phyloP scores from a whole-genome alignment of 2,797 vertebrate species.

The Clarias pachynema region DNA sequence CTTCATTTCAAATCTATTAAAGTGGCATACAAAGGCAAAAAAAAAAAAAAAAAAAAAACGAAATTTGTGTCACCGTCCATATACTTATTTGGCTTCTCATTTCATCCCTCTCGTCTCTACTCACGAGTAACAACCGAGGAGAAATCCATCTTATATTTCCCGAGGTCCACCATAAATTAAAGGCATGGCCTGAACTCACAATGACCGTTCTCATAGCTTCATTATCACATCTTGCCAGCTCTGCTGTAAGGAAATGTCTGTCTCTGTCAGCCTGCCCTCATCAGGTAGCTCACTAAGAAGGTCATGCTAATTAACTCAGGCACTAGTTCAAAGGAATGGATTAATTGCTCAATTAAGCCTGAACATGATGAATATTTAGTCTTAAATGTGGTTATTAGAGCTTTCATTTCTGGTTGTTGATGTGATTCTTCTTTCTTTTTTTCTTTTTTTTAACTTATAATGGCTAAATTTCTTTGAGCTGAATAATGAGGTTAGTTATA shows the following conservation, averaged over 20 bases:
- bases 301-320: slow-evolving; percentile 60
- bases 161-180: neutral
- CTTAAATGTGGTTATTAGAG: slow-evolving; percentile 25
- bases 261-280: slow-evolving; percentile 32
- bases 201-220: slow-evolving; percentile 2
- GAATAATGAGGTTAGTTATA: neutral
- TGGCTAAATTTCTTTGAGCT: neutral
- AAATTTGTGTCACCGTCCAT: too few relatives aligned
- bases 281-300: slow-evolving; percentile 64
- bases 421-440: neutral
- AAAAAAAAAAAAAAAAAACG: too few relatives aligned
- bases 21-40: too few relatives aligned
- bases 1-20: too few relatives aligned
- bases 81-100: too few relatives aligned
- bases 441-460: neutral
- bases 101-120: neutral
- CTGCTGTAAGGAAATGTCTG: slow-evolving; percentile 44
- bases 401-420: slow-evolving; percentile 22
- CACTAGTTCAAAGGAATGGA: slow-evolving; percentile 49
- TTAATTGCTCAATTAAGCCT: slow-evolving; percentile 55
- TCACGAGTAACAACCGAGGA: neutral
- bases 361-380: slow-evolving; percentile 32
- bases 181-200: slow-evolving; percentile 2
- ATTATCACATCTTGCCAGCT: slow-evolving; percentile 11
- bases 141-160: neutral